Evolutionary conservation across 2,113 vertebrate genomes (phyloP).

Genomic region (Pyxicephalus adspersus): DNA sequence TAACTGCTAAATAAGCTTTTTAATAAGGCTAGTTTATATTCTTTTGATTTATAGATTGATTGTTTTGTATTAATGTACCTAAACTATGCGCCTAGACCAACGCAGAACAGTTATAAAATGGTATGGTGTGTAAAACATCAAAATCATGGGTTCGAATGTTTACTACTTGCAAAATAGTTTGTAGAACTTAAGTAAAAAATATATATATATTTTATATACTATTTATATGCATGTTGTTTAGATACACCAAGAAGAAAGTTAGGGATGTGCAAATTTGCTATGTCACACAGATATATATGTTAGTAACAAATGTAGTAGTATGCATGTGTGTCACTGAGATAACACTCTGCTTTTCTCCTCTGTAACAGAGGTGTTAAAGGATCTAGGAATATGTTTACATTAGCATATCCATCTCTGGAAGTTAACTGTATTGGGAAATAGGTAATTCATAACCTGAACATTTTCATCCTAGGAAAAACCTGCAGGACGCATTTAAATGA

Average conservation of each 20-base stretch:
- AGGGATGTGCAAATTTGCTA: background rate
- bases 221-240: background rate
- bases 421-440: conserved; percentile 52
- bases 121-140: background rate
- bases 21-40: too few species aligned
- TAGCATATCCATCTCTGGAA: conserved; percentile 53
- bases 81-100: too few species aligned
- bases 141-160: background rate
- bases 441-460: conserved; percentile 56
- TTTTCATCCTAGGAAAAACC: conserved; percentile 55
- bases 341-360: conserved; percentile 39
- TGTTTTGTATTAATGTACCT: too few species aligned
- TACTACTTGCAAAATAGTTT: too few species aligned
- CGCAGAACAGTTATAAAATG: too few species aligned
- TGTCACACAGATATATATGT: background rate
- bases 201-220: background rate
- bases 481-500: conserved; percentile 57
- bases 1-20: too few species aligned
- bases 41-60: too few species aligned
- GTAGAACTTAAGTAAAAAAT: too few species aligned
- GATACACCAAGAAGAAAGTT: background rate
- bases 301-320: background rate
- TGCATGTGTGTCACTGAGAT: conserved; percentile 18
- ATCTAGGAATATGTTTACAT: conserved; percentile 52
- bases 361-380: conserved; percentile 49